Base-by-base conservation (phyloP, 2,888 invertebrate species). In the Falcaria lacertinaria region DNA sequence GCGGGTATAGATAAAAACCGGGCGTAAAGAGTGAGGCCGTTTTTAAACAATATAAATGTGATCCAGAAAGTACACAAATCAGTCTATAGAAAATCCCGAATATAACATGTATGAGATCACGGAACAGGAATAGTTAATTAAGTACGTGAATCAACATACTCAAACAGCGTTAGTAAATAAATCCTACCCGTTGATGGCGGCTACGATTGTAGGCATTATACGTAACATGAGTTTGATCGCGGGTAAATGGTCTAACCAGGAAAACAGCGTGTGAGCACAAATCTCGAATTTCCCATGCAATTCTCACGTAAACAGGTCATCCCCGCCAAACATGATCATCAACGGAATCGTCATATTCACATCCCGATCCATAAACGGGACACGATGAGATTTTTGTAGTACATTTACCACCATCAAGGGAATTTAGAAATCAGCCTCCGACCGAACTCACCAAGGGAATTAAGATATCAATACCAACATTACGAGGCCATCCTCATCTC, bases 241-340 rank as follows among this genome's bases (percentile, higher is more conserved):
- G 64, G 61, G 69, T 66, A 74, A 73, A 73, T 66, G 57, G 57
- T 49, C 43, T 47, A 57, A 62, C 64, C 69, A 61, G 59, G 46
- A 28, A 28, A 50, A 47, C 57, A 48, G 49, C 50, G 50, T 42
- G 56, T 55, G 61, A 59, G 60, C 60, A 67, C 53, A 62, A 65
- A 72, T 72, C 60, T 67, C 54, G 63, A 63, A 70, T 77, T 75
- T 76, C 73, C 70, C 68, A 42, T 48, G 67, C 46, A 68, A 53
- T 55, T 58, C 55, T 51, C 40, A 55, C 52, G 57, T 64, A 57
- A 36, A 13, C 13, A 61, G 64, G 56, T 62, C 62, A 65, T 61
- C 57, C 54, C 51, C 60, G 50, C 62, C 58, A 59, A 60, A 53
- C 57, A 59, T 57, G 53, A 60, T 62, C 64, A 64, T 64, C 67